Percentiles rank a stretch among this genome's conserved stretches.
Evolutionary conservation across 2,113 vertebrate species (phyloP).

Genomic region (Bubo blakistoni): DNA sequence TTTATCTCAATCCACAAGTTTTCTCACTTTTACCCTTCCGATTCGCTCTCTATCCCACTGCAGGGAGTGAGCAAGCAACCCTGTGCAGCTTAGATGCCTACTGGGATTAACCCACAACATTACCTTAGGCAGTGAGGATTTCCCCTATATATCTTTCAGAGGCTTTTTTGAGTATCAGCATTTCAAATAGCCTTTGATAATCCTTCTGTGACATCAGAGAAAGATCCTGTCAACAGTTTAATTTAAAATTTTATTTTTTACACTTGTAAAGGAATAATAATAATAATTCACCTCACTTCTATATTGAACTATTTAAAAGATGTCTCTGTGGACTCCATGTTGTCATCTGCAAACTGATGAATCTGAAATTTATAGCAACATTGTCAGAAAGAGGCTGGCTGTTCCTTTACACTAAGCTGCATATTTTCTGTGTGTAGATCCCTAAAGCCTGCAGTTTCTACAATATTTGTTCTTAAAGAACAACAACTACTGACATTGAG

Average conservation of each 20-base stretch:
- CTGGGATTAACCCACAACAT: background rate
- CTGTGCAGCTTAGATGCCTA: background rate
- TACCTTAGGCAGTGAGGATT: background rate
- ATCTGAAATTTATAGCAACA: background rate
- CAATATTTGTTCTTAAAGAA: background rate
- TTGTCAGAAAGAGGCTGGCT: background rate
- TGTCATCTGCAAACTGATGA: background rate
- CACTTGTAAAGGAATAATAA: background rate
- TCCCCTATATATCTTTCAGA: background rate
- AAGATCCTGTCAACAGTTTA: background rate
- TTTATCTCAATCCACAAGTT: background rate
- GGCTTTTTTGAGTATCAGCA: background rate
- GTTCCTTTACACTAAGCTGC: background rate
- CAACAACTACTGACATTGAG: background rate
- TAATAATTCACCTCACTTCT: background rate
- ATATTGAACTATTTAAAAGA: background rate
- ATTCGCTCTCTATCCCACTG: background rate
- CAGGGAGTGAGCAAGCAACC: fast-evolving
- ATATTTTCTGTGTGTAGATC: background rate
- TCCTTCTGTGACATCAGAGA: background rate
- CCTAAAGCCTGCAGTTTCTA: background rate
- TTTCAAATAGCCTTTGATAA: background rate
- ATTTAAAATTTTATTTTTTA: background rate
- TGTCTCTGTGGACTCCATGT: background rate
- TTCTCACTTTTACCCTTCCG: background rate